phyloP scores from a whole-genome alignment of 2,113 vertebrate genomes.

The Oncorhynchus tshawytscha region DNA sequence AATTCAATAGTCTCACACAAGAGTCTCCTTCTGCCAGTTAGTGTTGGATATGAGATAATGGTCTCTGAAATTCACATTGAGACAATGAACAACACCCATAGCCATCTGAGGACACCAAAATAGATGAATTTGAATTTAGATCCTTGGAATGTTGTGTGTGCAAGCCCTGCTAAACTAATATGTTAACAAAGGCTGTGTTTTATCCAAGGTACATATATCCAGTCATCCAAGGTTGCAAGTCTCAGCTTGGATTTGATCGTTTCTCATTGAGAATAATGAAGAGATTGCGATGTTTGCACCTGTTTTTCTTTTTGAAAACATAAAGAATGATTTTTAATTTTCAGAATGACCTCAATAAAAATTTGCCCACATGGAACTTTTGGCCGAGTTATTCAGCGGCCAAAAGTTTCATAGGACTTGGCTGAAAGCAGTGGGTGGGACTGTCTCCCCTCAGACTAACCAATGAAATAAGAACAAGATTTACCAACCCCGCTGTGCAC shows the following conservation, averaged over 20 bases:
- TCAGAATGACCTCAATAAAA: no score
- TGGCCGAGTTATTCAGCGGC: slow-evolving; percentile 30
- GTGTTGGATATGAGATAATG: background rate
- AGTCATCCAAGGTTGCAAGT: no score
- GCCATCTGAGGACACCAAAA: background rate
- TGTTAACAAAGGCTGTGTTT: no score
- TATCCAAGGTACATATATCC: no score
- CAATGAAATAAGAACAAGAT: slow-evolving; percentile 48
- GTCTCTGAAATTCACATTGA: background rate
- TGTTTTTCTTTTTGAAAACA: no score
- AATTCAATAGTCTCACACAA: background rate
- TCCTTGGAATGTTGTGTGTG: no score
- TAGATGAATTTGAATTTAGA: background rate
- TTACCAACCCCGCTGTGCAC: background rate
- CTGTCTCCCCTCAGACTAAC: slow-evolving; percentile 40
- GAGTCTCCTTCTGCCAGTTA: background rate
- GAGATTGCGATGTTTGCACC: no score
- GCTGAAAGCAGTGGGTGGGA: slow-evolving; percentile 41
- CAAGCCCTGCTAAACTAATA: no score
- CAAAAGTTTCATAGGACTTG: background rate
- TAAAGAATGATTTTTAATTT: no score
- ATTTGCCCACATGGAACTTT: slow-evolving; percentile 17
- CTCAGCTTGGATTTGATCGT: no score
- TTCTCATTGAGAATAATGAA: no score
- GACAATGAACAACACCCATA: background rate